Evolutionary conservation across 2,797 vertebrate genomes (phyloP).

Genomic region (Gorsachius magnificus): DNA sequence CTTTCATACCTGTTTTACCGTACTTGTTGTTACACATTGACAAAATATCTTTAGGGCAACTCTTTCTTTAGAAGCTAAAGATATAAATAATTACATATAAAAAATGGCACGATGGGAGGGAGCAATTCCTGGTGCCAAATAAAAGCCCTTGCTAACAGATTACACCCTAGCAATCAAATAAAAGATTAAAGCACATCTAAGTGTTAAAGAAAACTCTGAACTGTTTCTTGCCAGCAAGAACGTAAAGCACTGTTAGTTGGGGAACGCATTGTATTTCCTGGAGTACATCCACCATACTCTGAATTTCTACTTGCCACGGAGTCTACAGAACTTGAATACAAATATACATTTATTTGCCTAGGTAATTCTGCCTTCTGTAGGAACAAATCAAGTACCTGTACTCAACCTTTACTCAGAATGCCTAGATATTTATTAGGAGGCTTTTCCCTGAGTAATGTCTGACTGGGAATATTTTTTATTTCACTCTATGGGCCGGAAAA

Average conservation of each 20-base stretch:
- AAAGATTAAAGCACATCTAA: neutral
- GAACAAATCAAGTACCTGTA: neutral
- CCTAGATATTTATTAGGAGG: neutral
- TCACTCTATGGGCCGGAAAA: neutral
- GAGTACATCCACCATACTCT: neutral
- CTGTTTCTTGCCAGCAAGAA: neutral
- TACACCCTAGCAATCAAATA: neutral
- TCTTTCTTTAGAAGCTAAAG: neutral
- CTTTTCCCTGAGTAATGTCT: neutral
- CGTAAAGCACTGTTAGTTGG: neutral
- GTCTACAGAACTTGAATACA: neutral
- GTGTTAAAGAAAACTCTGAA: neutral
- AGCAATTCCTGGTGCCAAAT: neutral
- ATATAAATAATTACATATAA: neutral
- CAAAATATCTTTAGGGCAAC: neutral
- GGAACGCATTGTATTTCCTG: neutral
- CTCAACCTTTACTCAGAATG: neutral
- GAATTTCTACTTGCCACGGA: neutral
- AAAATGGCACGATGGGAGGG: fast-evolving
- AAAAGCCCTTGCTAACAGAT: neutral
- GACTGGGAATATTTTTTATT: neutral
- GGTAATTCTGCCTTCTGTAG: neutral
- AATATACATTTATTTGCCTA: neutral
- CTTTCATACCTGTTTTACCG: neutral
- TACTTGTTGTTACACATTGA: neutral